These are phyloP conservation scores for Catocala nupta DNA, from an alignment of 2,888 invertebrate genomes.

Conservation along the genomic window DNA sequence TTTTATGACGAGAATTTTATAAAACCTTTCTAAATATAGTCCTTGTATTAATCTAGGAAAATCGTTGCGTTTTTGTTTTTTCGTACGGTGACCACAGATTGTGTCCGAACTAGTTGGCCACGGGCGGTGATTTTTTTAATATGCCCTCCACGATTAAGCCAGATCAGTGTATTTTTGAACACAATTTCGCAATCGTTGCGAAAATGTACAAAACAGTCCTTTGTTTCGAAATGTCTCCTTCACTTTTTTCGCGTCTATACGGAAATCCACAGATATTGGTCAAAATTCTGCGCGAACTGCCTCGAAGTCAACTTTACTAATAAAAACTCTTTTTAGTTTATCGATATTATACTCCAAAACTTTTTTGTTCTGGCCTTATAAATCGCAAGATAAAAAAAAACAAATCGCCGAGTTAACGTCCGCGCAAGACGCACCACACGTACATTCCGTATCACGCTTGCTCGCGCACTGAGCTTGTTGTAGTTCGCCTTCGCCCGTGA, in stretches of 20 bases:
- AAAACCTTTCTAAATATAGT: slow-evolving; percentile 71
- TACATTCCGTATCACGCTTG: slow-evolving; percentile 87
- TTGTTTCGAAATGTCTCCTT: slow-evolving; percentile 84
- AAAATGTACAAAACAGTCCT: slow-evolving; percentile 88
- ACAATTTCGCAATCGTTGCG: slow-evolving; percentile 86
- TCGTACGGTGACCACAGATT: slow-evolving; percentile 82
- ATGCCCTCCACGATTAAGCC: slow-evolving; percentile 71
- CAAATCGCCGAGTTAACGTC: slow-evolving; percentile 85
- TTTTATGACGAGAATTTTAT: slow-evolving; percentile 77
- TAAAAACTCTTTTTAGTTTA: slow-evolving; percentile 75
- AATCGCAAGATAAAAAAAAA: slow-evolving; percentile 79
- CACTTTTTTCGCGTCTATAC: slow-evolving; percentile 85
- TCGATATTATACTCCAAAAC: slow-evolving; percentile 84
- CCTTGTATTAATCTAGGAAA: slow-evolving; percentile 71
- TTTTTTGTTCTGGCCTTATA: slow-evolving; percentile 79
- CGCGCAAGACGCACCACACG: slow-evolving; percentile 88
- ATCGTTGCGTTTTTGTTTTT: slow-evolving; percentile 84
- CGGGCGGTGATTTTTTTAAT: slow-evolving; percentile 70
- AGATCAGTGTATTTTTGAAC: slow-evolving; percentile 82
- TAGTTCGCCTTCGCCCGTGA: slow-evolving; percentile 54
- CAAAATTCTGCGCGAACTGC: slow-evolving; percentile 85
- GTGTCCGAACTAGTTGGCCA: slow-evolving; percentile 83
- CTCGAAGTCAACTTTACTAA: slow-evolving; percentile 73
- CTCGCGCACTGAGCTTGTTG: slow-evolving; percentile 83
- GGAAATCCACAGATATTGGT: slow-evolving; percentile 83